Evolutionary conservation across 2,113 vertebrate species (phyloP).

Genomic region (Ciconia stormi): DNA sequence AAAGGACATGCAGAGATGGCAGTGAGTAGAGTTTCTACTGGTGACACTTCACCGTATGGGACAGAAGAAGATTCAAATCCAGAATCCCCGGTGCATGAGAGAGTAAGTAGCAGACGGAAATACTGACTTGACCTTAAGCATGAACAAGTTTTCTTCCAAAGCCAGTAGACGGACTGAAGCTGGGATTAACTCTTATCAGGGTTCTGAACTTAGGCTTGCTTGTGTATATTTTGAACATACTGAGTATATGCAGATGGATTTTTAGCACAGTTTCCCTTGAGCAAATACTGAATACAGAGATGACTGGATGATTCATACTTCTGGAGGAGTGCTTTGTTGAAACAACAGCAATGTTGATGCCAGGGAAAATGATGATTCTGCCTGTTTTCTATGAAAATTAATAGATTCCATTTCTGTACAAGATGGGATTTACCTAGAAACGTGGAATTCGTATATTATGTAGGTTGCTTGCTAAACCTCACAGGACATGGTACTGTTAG

Average conservation of each 20-base stretch:
- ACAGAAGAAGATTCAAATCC: constrained; percentile 90
- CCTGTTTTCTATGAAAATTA: background rate
- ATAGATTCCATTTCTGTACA: background rate
- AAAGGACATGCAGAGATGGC: constrained; percentile 99
- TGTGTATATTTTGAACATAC: background rate
- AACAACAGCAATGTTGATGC: background rate
- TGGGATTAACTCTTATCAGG: background rate
- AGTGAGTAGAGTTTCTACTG: constrained; percentile 91
- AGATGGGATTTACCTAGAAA: background rate
- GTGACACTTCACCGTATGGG: constrained; percentile 91
- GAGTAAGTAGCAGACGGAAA: constrained; percentile 78
- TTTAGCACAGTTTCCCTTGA: background rate
- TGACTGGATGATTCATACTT: background rate
- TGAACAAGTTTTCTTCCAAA: background rate
- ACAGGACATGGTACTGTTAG: background rate
- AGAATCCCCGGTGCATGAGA: constrained; percentile 88
- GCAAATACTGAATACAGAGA: background rate
- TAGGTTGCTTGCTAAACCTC: background rate
- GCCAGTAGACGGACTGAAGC: background rate
- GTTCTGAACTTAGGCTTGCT: background rate
- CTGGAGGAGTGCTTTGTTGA: constrained; percentile 30
- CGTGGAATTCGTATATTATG: accelerated
- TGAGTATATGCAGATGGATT: background rate
- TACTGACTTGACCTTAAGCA: background rate
- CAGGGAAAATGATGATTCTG: background rate